Evolutionary conservation across 2,888 invertebrate genomes (phyloP), one percentile per base, ranked within the genome.

Genomic region (Conchocele bisecta): DNA sequence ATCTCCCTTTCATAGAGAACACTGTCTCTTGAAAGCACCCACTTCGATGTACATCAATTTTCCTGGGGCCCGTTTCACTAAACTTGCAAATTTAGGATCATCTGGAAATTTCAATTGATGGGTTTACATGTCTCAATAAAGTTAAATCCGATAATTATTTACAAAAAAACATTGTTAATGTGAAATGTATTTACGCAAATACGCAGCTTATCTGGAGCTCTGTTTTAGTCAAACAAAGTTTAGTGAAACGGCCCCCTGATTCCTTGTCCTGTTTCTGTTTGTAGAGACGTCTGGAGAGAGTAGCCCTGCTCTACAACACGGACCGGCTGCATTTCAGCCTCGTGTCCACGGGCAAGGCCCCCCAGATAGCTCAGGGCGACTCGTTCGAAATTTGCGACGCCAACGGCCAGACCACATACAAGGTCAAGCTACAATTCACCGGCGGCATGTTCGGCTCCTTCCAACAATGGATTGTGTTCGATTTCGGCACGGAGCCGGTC

Each of bases 381-480:
- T 48, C 61, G 17, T 89, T 89, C 71, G 67, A 72, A 13, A 65
- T 80, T 17, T 65, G 74, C 13, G 75, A 71, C 20, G 42, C 69
- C 11, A 20, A 61, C 3, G 84, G 82, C 9, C 64, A 50, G 41
- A 77, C 71, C 3, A 67, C 68, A 35, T 88, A 83, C 69, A 70
- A 46, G 41, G 66, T 83, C 2, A 46, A 51, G 15, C 79, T 88
- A n/a, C 70, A 70, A 50, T 88, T 88, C 63, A 74, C 65, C 6
- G 83, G 83, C 6, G 84, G 86, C 24, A 88, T 89, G 85, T 89
- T 88, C 75, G 90, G 90, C 1, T 89, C 89, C 15, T 90, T 89
- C 75, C 86, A 71, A 37, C 87, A 88, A 66, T 86, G 88, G 86
- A 79, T 90, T 20, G 76, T 86, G n/a, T 88, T 90, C 77, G 89